Evolutionary conservation across 2,888 invertebrate genomes (phyloP).

Genomic region (Acronicta psi): DNA sequence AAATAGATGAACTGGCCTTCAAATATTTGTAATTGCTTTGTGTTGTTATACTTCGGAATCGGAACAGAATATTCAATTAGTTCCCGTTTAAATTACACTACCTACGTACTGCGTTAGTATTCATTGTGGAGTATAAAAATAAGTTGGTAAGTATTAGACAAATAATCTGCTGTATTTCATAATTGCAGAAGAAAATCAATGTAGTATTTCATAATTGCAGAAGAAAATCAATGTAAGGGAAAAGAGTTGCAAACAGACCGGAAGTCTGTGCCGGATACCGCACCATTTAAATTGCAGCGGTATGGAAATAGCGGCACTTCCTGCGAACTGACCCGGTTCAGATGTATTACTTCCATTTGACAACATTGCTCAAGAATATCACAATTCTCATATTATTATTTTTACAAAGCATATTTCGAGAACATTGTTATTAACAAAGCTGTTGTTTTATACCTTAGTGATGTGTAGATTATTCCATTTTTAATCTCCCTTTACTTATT

Average conservation of each 20-base stretch:
- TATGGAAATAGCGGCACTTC: constrained; percentile 79
- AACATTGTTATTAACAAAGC: background rate
- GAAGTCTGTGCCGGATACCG: constrained; percentile 74
- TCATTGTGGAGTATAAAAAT: background rate
- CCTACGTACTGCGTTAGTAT: background rate
- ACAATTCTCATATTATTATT: constrained; percentile 25
- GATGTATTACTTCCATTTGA: constrained; percentile 52
- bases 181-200: constrained; percentile 37
- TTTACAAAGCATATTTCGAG: constrained; percentile 9
- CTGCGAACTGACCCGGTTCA: constrained; percentile 70
- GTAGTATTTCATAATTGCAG: constrained; percentile 1
- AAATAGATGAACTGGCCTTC: constrained; percentile 34
- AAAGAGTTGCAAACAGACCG: constrained; percentile 66
- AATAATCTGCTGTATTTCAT: constrained; percentile 4
- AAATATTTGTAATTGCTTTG: constrained; percentile 40
- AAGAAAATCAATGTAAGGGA: constrained; percentile 55
- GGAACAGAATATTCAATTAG: constrained; percentile 52
- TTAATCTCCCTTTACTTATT: background rate
- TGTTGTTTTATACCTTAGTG: constrained; percentile 8
- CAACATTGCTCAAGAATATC: constrained; percentile 45
- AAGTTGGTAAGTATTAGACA: background rate
- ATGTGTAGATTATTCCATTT: background rate
- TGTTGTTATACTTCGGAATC: constrained; percentile 45
- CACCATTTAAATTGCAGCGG: constrained; percentile 77
- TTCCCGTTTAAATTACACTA: constrained; percentile 31